Evolutionary conservation across 64 coral and sea anemone genomes (phyloP).

Genomic region (Astreopora myriophthalma): DNA sequence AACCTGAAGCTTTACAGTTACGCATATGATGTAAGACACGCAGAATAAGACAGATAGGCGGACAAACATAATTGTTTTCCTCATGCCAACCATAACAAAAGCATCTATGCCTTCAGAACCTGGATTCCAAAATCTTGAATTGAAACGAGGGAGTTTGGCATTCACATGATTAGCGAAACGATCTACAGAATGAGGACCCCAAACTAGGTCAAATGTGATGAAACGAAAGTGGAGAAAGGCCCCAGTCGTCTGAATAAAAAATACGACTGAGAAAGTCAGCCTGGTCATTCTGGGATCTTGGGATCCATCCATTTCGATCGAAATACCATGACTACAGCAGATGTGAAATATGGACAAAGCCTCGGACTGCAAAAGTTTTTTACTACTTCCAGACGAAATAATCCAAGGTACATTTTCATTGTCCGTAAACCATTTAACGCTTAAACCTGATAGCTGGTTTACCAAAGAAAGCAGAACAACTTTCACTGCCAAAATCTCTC

Average conservation of each 20-base stretch:
- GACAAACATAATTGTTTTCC: constrained; percentile 46
- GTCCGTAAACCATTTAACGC: constrained; percentile 60
- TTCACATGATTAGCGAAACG: constrained; percentile 44
- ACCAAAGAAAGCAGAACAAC: constrained; percentile 54
- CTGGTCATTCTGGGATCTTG: constrained; percentile 39
- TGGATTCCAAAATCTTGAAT: constrained; percentile 58
- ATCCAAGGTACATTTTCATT: constrained; percentile 69
- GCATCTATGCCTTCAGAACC: constrained; percentile 32
- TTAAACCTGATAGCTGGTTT: constrained; percentile 24
- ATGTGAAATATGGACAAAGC: constrained; percentile 20
- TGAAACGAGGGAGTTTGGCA: constrained; percentile 35
- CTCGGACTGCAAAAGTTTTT: constrained; percentile 40
- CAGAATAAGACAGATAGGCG: constrained; percentile 49
- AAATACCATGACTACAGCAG: constrained; percentile 41
- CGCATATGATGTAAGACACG: constrained; percentile 51
- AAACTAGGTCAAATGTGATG: constrained; percentile 31
- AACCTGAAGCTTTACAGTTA: constrained; percentile 54
- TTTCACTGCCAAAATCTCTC: constrained; percentile 75
- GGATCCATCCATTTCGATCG: too few relatives aligned
- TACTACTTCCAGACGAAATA: constrained; percentile 32
- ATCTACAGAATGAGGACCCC: constrained; percentile 69
- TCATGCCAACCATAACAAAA: constrained; percentile 31
- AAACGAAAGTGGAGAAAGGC: neutral
- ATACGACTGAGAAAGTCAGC: constrained; percentile 48
- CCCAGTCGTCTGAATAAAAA: neutral